Base-by-base conservation (phyloP, 2,113 vertebrate species). In the Amia ocellicauda region DNA sequence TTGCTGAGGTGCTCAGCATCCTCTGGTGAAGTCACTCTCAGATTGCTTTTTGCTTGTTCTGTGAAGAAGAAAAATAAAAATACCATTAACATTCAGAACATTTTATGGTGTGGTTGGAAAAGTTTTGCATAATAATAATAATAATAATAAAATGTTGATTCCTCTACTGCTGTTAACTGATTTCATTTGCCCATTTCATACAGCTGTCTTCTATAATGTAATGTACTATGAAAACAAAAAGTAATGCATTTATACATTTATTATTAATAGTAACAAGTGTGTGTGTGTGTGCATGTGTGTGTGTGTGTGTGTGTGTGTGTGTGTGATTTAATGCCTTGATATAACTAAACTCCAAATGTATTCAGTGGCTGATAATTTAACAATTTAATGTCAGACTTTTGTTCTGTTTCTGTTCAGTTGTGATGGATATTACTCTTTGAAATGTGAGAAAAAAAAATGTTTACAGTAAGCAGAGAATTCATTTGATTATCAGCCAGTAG, bases 41-140 rank as follows among this genome's bases (percentile, higher is more conserved):
- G 78, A 78, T 88, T 89, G 63, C 84, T 76, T 58, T 85, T 90
- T 72, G 73, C 79, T 72, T 79, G 83, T 54, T 85, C 88, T 90
- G 76, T 53, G 40, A 65, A 29, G 45, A 62, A 71, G 19, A 72
- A 23, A 61, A 17, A 42, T 55, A 65, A 41, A 49, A 53, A 27
- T n/a, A n/a, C n/a, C n/a, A n/a, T n/a, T n/a, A n/a, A n/a, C n/a
- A n/a, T n/a, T n/a, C 51, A 27, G 3, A 27, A 53, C 10, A 2
- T 4, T 2, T 5, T 3, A 10, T 24, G 10, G 4, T 14, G 20
- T 4, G n/a, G n/a, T n/a, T n/a, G n/a, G n/a, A n/a, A n/a, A n/a
- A n/a, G n/a, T n/a, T n/a, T n/a, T n/a, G 10, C 3, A 52, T 24
- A 52, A 9, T 26, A 22, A 11, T 22, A 16, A n/a, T 51, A 3